Conservation (phyloP, 2,888 invertebrate species). For the Mesopsocus fuscifrons region DNA sequence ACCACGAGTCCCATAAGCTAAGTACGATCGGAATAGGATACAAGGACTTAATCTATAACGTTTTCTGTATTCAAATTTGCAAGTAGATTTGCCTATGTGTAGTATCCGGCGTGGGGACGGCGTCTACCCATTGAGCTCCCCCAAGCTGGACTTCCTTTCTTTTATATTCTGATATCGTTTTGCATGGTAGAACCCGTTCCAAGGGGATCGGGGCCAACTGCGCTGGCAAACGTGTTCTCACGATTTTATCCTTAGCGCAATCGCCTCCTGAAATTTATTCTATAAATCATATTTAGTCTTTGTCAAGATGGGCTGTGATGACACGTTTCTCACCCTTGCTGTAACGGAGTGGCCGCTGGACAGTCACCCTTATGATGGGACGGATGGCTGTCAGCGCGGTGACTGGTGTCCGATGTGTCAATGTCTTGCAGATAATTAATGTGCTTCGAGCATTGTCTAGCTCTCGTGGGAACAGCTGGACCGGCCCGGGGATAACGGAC, state of each 20-base stretch:
- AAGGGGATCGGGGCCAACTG: not conserved
- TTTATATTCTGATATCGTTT: conserved; percentile 8
- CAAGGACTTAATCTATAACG: conserved; percentile 8
- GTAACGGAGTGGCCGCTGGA: too few species aligned
- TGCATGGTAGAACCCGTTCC: conserved; percentile 7
- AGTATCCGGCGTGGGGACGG: not conserved
- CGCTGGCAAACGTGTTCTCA: conserved; percentile 7
- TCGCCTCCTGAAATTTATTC: conserved; percentile 1
- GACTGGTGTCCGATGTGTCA: too few species aligned
- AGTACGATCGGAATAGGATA: too few species aligned
- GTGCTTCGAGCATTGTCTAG: too few species aligned
- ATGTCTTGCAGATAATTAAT: too few species aligned
- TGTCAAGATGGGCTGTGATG: not conserved
- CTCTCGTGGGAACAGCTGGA: too few species aligned
- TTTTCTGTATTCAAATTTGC: conserved; percentile 10
- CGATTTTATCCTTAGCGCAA: conserved; percentile 8
- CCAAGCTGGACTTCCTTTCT: conserved; percentile 3
- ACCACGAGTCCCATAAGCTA: too few species aligned
- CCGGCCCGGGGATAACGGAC: too few species aligned
- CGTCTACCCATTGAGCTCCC: not conserved
- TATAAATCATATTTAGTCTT: not conserved
- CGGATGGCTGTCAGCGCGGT: conserved; percentile 9
- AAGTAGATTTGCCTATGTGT: conserved; percentile 7
- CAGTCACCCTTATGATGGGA: too few species aligned
- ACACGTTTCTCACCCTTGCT: not conserved